Percentiles rank a stretch among this genome's conserved stretches.
Evolutionary conservation across 2,113 vertebrate species (phyloP).

Genomic region (Acrocephalus kingi): DNA sequence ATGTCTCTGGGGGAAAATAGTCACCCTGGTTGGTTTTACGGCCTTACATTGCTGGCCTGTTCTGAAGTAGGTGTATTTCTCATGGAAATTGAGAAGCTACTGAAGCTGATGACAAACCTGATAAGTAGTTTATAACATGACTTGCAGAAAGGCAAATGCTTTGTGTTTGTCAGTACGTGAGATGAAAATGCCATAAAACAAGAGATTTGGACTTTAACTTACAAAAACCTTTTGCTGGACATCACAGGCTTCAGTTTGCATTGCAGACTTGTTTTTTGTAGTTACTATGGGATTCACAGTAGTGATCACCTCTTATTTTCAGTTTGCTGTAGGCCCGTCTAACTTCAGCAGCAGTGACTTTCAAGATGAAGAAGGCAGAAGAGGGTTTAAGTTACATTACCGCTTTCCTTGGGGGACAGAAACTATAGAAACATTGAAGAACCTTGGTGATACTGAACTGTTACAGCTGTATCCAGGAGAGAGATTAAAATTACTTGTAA

Average conservation of each 20-base stretch:
- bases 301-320: conserved; percentile 2
- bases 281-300: background rate
- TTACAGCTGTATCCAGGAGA: conserved; percentile 75
- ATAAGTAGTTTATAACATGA: fast-evolving
- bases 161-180: background rate
- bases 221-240: background rate
- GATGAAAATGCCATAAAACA: background rate
- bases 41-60: fast-evolving
- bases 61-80: background rate
- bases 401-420: conserved; percentile 91
- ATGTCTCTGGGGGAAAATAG: background rate
- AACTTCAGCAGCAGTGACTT: conserved; percentile 85
- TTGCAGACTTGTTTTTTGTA: background rate
- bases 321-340: conserved; percentile 90
- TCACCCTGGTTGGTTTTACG: background rate
- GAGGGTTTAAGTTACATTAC: conserved; percentile 82
- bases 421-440: conserved; percentile 86
- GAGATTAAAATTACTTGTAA: conserved; percentile 78
- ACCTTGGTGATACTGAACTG: conserved; percentile 81
- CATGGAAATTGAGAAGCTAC: background rate
- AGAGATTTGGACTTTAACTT: background rate
- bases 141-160: background rate
- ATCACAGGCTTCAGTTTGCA: background rate
- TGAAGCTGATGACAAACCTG: background rate
- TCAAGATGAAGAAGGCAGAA: conserved; percentile 72